Base-by-base conservation (phyloP, 2,888 invertebrate genomes). In the Caenorhabditis sp. region DNA sequence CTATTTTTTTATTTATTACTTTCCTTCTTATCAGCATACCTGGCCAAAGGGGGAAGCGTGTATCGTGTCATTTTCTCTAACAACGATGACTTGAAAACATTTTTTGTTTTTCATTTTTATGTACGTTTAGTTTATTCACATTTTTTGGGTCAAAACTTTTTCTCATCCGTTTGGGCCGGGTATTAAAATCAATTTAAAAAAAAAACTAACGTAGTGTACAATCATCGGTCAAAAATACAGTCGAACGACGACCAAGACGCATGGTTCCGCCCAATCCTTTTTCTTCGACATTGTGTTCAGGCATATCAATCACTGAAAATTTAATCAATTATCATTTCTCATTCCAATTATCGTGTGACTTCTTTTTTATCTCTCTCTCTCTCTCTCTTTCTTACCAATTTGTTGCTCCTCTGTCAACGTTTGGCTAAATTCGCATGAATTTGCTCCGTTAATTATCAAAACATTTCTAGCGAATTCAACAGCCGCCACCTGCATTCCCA, bases 401-500 rank as follows among this genome's bases (percentile, higher is more conserved):
- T 81, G 77, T 63, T 84, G 67, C 19, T 69, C 66, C n/a, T 69
- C 69, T n/a, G 54, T 61, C 61, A 84, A 67, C 24, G 73, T 57
- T 0, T 92, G 91, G 81, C 93, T 91, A 49, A 94, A 92, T 90
- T 97, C 99, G 0, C 93, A 93, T 1, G 93, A 93, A 85, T 95
- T 93, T 0, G 97, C 96, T 77, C 92, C 92, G 62, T 91, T 90
- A 66, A 93, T 88, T 0, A 91, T 91, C 0, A 96, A 89, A 0
- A 93, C 93, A 88, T 95, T 95, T 62, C 96, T 83, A 0, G 95
- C 92, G 88, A 93, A 97, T 89, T 99, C 99, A 83, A 99, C 93
- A 4, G 96, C 96, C 10, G 96, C 93, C 24, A 95, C 94, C 91
- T 99, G 99, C 75, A 99, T 91, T 5, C 99, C 99, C n/a, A 99